phyloP scores from a whole-genome alignment of 1,140 invertebrate genomes.

The Sinella curviseta region DNA sequence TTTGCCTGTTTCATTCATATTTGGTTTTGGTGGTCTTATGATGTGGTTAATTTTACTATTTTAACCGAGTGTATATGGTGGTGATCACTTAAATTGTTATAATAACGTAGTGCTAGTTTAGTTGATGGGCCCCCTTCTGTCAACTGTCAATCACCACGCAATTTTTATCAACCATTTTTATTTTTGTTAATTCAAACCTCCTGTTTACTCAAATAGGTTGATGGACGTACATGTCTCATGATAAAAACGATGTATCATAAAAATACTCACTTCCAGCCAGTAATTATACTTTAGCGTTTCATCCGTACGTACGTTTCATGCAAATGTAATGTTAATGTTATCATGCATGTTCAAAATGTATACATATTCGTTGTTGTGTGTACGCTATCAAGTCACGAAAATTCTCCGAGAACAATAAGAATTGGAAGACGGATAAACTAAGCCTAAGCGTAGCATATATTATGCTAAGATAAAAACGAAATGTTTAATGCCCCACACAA shows the following conservation, averaged over 20 bases:
- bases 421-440: background rate
- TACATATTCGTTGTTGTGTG: background rate
- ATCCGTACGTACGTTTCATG: background rate
- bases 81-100: too few species aligned
- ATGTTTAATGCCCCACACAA: too few species aligned
- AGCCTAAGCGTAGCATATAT: too few species aligned
- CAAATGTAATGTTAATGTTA: background rate
- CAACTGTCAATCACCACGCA: background rate
- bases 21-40: too few species aligned
- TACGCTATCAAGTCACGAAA: background rate
- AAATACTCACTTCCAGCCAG: conserved; percentile 1
- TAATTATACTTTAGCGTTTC: background rate
- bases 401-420: background rate
- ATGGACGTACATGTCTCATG: conserved; percentile 4
- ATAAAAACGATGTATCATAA: conserved; percentile 1
- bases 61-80: too few species aligned
- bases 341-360: background rate
- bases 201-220: background rate
- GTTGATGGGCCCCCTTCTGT: background rate
- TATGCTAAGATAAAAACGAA: too few species aligned
- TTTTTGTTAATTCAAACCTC: background rate
- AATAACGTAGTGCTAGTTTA: background rate
- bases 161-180: background rate
- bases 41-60: too few species aligned
- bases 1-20: too few species aligned